Percentiles rank a stretch among this genome's conserved stretches.
These are phyloP conservation scores for Peromyscus eremicus DNA, from an alignment of 2,797 vertebrate genomes.

Conservation along the genomic window DNA sequence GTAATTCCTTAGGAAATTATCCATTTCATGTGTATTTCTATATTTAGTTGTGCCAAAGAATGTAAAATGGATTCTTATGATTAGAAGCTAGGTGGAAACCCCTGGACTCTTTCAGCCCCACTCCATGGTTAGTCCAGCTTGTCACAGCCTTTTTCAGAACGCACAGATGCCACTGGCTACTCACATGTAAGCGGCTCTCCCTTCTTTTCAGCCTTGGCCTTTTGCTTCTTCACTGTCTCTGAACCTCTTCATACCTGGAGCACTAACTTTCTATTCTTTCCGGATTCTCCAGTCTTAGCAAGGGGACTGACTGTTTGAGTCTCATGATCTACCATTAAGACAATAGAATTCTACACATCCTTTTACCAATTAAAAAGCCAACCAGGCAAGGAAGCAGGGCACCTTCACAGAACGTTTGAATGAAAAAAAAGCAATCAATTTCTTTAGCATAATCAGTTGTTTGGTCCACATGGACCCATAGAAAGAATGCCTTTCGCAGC, in stretches of 20 bases:
- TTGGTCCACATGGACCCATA: not conserved
- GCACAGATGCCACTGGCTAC: not conserved
- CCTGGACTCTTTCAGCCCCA: not conserved
- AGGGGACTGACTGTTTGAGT: not conserved
- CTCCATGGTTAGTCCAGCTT: not conserved
- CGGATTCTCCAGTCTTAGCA: not conserved
- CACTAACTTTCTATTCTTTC: not conserved
- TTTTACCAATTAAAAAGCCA: not conserved
- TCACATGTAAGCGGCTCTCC: not conserved
- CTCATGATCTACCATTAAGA: not conserved
- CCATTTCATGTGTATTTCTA: conserved; percentile 3
- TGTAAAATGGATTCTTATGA: not conserved
- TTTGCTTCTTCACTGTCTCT: not conserved
- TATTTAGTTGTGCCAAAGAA: not conserved
- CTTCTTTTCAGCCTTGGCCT: not conserved
- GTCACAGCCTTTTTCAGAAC: not conserved
- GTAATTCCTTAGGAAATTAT: conserved; percentile 30
- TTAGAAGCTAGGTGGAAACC: not conserved
- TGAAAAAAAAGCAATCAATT: not conserved
- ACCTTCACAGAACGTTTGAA: not conserved
- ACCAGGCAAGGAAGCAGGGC: not conserved
- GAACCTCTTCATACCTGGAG: not conserved
- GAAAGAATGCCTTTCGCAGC: not conserved
- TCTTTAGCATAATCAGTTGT: not conserved
- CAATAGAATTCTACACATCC: not conserved